Evolutionary conservation across 2,113 vertebrate species (phyloP), one percentile per base, ranked within the genome.

Genomic region (Corvus hawaiiensis): DNA sequence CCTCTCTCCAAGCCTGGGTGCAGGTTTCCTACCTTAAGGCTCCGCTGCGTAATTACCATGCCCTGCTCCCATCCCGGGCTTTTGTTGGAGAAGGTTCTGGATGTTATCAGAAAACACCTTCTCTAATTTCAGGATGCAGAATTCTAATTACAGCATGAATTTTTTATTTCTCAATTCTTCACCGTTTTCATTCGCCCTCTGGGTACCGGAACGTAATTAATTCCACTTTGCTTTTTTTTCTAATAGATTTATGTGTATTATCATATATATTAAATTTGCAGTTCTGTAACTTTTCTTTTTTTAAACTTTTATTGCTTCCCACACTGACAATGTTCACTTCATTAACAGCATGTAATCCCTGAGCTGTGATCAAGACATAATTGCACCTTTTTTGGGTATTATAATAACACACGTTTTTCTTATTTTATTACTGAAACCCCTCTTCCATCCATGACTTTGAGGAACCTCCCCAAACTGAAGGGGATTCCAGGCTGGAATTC

Each of bases 201-300:
- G 94, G 97, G 94, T 84, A 54, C 76, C 23, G 61, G 84, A 89
- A 93, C 92, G 64, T 97, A 98, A 98, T 98, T 98, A 98, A 97
- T 98, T 97, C 89, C 66, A 87, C 91, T 94, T 97, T 97, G 78
- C 87, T 76, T 62, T 96, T 76, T 62, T 96, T 93, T 85, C 86
- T 97, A 96, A 97, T 93, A 98, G 96, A 98, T 98, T 97, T 97
- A 95, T 96, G 96, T 93, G 80, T 97, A 98, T 98, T 98, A 98
- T 97, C 98, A 98, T 98, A 98, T 98, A 98, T 98, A 98, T 98
- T 98, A 98, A 96, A 97, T 97, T 98, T 96, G 97, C 92, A 75
- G 41, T 96, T 94, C 96, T 96, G 79, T 81, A 90, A 95, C 94
- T 95, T 97, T 80, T 67, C 30, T 93, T 56, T 95, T 92, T 48